Base-by-base conservation (phyloP, 2,888 invertebrate species). In the Eubasilissa splendida region DNA sequence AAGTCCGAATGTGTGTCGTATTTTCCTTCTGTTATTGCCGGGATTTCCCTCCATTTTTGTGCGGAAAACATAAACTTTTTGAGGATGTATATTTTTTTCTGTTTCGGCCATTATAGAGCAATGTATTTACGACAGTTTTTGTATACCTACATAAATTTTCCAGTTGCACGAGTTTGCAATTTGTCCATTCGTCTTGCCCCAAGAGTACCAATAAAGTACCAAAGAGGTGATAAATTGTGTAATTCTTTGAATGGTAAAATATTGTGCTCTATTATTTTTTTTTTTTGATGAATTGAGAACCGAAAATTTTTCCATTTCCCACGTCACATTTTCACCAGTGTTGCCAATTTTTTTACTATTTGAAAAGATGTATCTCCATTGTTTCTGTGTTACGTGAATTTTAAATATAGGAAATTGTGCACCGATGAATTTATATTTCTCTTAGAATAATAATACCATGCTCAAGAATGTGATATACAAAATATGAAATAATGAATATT, bases 51-150 rank as follows among this genome's bases (percentile, higher is more conserved):
- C 71, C 68, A 70, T 77, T 77, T 42, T 77, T 70, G 22, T 58
- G 42, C 77, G 77, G 77, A 77, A 77, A 77, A 60, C 77, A 77
- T 77, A 77, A 77, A 77, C 70, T 71, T 77, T 77, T 71, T 71
- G 33, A 71, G 56, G 71, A 71, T 54, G 54, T 71, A 56, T 71
- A 71, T 71, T 53, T 33, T 65, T 71, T 56, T 54, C 71, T 31
- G 52, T 52, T 71, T 31, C 71, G 42, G 8, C 71, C 71, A 71
- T 71, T 71, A 71, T 33, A 71, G 5, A 54, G 71, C 31, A 54
- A 22, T 31, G 56, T 71, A 71, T 71, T 71, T 71, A 71, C 71
- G 71, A 71, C 12, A 71, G 12, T 54, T 42, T 42, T 31, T 71
- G 56, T 56, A 14, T 71, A 54, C 42, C 42, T 42, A 42, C 71